Base-by-base conservation (phyloP, 2,888 invertebrate species). In the Microctonus brassicae region DNA sequence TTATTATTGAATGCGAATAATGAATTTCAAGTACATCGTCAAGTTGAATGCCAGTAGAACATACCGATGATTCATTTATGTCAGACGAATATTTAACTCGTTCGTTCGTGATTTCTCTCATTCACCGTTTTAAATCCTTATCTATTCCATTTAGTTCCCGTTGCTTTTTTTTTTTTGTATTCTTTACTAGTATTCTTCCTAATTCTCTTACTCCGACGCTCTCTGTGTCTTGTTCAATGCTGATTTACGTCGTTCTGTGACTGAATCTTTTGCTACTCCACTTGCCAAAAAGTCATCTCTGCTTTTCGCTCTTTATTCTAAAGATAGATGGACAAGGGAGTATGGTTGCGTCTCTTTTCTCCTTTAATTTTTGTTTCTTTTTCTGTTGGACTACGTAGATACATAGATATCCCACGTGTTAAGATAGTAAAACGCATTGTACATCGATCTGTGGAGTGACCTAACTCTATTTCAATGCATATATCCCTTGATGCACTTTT, bases 391-490 rank as follows among this genome's bases (percentile, higher is more conserved):
- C 65, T 29, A 69, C 57, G 61, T 63, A 47, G 29, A 5, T 47
- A 34, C 36, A 39, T 33, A 29, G 26, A 62, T 11, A 11, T n/a
- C n/a, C n/a, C n/a, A n/a, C n/a, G n/a, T n/a, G n/a, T n/a, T n/a
- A n/a, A n/a, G n/a, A n/a, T n/a, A n/a, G n/a, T n/a, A n/a, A n/a
- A n/a, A n/a, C n/a, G n/a, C n/a, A n/a, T n/a, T n/a, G n/a, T 53
- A 60, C 64, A 76, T 77, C 74, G 77, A 76, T 77, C 75, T 74
- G 71, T 69, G 52, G 73, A 76, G 62, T 74, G 74, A 76, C 74
- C 77, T 73, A 73, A 68, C 72, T 77, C 75, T 77, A 76, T 77
- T 77, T 77, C 72, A 75, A 75, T 73, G 75, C 76, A n/a, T n/a
- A 75, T 76, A 33, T n/a, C n/a, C 77, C 70, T 75, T 72, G 73